These are phyloP conservation scores for Minunthozetes semirufus DNA, from an alignment of 2,888 invertebrate genomes.

Conservation along the genomic window DNA sequence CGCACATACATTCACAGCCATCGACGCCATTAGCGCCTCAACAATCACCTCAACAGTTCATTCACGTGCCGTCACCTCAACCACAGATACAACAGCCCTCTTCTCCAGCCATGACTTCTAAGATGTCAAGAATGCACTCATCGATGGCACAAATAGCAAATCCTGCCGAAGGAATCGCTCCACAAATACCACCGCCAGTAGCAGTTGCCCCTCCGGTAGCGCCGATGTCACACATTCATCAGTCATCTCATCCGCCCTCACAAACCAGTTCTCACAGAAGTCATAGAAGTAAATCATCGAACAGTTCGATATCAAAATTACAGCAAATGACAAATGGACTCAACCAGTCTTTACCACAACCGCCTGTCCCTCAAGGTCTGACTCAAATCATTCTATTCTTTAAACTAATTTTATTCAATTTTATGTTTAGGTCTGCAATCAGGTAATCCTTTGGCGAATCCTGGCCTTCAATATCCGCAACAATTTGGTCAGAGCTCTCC, in stretches of 20 bases:
- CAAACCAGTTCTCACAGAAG: slow-evolving; percentile 1
- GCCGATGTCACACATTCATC: background rate
- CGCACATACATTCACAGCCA: slow-evolving; percentile 10
- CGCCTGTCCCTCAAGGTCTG: slow-evolving; percentile 8
- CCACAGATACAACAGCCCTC: slow-evolving; percentile 9
- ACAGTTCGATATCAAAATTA: slow-evolving; percentile 16
- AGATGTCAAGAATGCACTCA: background rate
- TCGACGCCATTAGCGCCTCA: slow-evolving; percentile 23
- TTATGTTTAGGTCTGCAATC: background rate
- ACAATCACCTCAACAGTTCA: slow-evolving; percentile 22
- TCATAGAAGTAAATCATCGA: slow-evolving; percentile 18
- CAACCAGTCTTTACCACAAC: background rate
- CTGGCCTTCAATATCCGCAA: slow-evolving; percentile 6
- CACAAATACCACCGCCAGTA: background rate
- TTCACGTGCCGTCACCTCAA: slow-evolving; percentile 15
- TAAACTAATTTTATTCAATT: too few relatives aligned
- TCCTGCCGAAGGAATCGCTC: background rate
- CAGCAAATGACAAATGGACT: slow-evolving; percentile 27
- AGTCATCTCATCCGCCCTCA: background rate
- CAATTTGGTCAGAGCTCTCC: slow-evolving; percentile 17
- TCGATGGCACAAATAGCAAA: background rate
- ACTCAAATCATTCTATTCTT: too few relatives aligned
- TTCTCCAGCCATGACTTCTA: background rate
- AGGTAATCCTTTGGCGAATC: background rate
- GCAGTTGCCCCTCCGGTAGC: background rate